Conservation (phyloP, 2,113 vertebrate genomes). For the Pelusios castaneus region DNA sequence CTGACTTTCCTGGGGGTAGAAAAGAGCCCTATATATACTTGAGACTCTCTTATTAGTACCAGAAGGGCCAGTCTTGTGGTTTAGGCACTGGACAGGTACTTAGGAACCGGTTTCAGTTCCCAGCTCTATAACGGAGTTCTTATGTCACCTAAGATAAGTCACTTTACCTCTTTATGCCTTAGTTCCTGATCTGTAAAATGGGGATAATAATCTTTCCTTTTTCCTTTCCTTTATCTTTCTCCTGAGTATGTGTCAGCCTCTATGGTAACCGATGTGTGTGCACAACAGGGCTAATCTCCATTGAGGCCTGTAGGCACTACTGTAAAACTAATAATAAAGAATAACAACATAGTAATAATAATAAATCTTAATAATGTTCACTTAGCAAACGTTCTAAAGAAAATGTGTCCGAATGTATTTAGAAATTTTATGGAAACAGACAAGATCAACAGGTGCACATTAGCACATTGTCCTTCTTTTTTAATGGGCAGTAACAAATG, state of each 20-base stretch:
- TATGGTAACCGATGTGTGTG: neutral
- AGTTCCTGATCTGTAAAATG: neutral
- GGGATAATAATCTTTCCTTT: neutral
- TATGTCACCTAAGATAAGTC: neutral
- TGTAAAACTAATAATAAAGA: neutral
- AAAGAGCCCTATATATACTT: neutral
- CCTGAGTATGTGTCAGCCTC: neutral
- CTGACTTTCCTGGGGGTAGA: neutral
- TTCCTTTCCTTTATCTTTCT: neutral
- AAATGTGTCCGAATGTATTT: rapidly evolving
- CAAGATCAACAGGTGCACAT: neutral
- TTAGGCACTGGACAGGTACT: neutral
- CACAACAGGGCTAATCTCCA: neutral
- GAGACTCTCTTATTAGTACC: neutral
- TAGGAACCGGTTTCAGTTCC: neutral
- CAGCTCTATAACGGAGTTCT: neutral
- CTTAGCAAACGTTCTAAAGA: neutral
- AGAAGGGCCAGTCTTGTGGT: neutral
- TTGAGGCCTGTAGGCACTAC: neutral
- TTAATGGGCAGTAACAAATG: neutral
- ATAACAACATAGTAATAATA: neutral
- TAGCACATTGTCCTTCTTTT: neutral
- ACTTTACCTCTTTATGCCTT: neutral
- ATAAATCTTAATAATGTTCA: neutral
- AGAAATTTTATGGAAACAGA: neutral